A percentile compares a stretch with the other conserved stretches of the same genome.
Conservation (phyloP, 1,140 invertebrate genomes). For the Cryptotermes secundus region DNA sequence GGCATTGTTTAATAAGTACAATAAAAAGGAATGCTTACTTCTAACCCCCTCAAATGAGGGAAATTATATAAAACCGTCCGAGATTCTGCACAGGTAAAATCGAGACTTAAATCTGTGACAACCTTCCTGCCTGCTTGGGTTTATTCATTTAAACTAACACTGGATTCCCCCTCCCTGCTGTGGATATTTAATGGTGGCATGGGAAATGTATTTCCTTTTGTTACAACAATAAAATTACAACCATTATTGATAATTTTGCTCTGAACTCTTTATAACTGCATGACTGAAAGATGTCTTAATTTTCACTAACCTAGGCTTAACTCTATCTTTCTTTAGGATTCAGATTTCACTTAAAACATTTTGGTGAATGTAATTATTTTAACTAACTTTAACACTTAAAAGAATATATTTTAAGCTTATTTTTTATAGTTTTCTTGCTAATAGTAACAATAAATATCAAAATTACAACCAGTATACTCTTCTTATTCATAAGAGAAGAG, state of each 20-base stretch:
- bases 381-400: not conserved
- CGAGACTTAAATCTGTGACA: not conserved
- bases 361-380: conserved; percentile 25
- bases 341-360: not conserved
- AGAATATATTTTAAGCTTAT: conserved; percentile 23
- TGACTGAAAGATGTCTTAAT: conserved; percentile 21
- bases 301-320: conserved; percentile 33
- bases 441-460: not conserved
- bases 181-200: conserved; percentile 28
- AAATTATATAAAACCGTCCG: not conserved
- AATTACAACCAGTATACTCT: not conserved
- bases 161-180: conserved; percentile 20
- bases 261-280: conserved; percentile 22
- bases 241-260: conserved; percentile 13
- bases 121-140: conserved; percentile 38
- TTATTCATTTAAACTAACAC: conserved; percentile 36
- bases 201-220: conserved; percentile 27
- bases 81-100: conserved; percentile 7
- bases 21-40: not conserved
- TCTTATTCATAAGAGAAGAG: not conserved
- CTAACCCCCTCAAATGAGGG: not conserved
- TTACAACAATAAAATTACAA: not conserved
- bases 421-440: conserved; percentile 2
- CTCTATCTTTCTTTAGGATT: conserved; percentile 5
- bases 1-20: not conserved